Base-by-base conservation (phyloP, 2,797 vertebrate species). In the Macropus fuliginosus region DNA sequence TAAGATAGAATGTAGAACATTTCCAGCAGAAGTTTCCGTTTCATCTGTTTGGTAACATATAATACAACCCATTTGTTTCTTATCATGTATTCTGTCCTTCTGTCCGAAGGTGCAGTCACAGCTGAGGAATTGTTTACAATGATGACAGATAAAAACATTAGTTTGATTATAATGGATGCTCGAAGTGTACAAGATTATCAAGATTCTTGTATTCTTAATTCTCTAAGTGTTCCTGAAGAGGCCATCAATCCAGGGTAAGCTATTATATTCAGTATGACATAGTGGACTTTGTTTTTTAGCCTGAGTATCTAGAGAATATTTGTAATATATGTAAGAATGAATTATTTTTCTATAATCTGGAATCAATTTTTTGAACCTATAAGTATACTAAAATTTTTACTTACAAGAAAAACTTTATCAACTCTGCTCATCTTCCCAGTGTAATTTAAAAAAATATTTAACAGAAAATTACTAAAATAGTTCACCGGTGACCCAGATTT, bases 141-240 rank as follows among this genome's bases (percentile, higher is more conserved):
- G 99, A 99, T 99, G 99, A 99, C 98, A 50, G 99, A 99, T 98
- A 98, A 99, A 97, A 99, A 97, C 5, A 99, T 99, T 66, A 99
- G 99, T 91, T 90, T 99, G 94, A 99, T 99, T 94, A 99, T 99
- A 96, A 99, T 99, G 99, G 99, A 99, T 96, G 99, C 99, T 55
- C 99, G 99, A 87, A 98, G 97, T 98, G 52, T 97, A n/a, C 98
- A 95, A 81, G 99, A 99, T 98, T 99, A 99, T 97, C 99, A 99
- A 96, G 99, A 99, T 96, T 99, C 99, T 13, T 99, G 98, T 97
- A 99, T 99, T 97, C 98, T 98, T 96, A 98, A 99, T 95, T 99
- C 99, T 40, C 98, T 99, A 98, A 99, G 99, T 8, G 99, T 99
- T 94, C 99, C 99, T 92, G 99, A 99, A 97, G 99, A 99, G 98